These are phyloP conservation scores for Tuberolachnus salignus DNA, from an alignment of 2,888 invertebrate genomes.

Conservation along the genomic window DNA sequence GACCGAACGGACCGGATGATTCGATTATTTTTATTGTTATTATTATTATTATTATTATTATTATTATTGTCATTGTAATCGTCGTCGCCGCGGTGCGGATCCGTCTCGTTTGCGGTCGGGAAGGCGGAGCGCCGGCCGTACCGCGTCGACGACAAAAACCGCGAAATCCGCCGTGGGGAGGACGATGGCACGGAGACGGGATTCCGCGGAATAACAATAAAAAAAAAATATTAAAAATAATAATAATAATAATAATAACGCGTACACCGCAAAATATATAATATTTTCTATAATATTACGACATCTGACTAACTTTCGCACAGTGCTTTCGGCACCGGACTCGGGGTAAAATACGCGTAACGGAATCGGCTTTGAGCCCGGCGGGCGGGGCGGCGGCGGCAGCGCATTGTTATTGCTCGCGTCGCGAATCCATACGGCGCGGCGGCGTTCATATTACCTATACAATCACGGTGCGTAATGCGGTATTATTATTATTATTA, in stretches of 20 bases:
- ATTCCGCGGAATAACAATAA: constrained; percentile 38
- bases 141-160: constrained; percentile 18
- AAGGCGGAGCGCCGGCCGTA: not conserved
- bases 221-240: too few relatives aligned
- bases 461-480: too few relatives aligned
- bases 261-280: constrained; percentile 27
- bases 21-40: constrained; percentile 22
- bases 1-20: constrained; percentile 36
- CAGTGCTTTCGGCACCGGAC: constrained; percentile 20
- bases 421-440: too few relatives aligned
- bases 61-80: too few relatives aligned
- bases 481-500: too few relatives aligned
- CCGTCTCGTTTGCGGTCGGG: not conserved
- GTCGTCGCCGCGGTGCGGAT: not conserved
- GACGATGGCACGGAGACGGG: not conserved
- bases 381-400: too few relatives aligned
- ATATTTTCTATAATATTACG: not conserved
- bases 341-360: constrained; percentile 38
- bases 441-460: too few relatives aligned
- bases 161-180: constrained; percentile 28
- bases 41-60: not conserved
- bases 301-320: constrained; percentile 53
- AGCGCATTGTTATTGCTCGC: too few relatives aligned
- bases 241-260: constrained; percentile 50
- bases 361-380: constrained; percentile 40